Evolutionary conservation across 2,888 invertebrate genomes (phyloP), one percentile per base, ranked within the genome.

Genomic region (Malthinus flaveolus): DNA sequence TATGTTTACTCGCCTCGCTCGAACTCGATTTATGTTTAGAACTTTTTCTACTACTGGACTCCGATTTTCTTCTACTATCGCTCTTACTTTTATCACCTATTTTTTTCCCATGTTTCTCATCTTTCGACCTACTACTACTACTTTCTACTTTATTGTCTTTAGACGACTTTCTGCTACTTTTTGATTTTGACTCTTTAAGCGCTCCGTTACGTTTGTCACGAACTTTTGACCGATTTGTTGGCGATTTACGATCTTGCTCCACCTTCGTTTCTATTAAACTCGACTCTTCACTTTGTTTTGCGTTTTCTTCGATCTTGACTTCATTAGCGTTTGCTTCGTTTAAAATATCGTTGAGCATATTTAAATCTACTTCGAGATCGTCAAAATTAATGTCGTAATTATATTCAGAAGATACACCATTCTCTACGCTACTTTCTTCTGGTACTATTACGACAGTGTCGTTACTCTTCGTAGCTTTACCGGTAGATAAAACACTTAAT

Each of bases 301-400:
- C 56, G n/a, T 61, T 32, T 46, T 32, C 36, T 31, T 54, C 52
- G 23, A 39, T 31, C 34, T 37, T n/a, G 15, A n/a, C 31, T 31
- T 52, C 51, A 7, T 42, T 57, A 11, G 15, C 53, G 52, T 33
- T 46, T 4, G 50, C 15, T 32, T 70, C 60, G 35, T 66, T 69
- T 3, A 80, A 66, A 49, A 80, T 76, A 55, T 80, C 79, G 65
- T 80, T 79, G 45, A 81, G 76, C 55, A 78, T 68, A 57, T 79
- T 76, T 65, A 79, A 78, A 48, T 79, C 81, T 7, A 68, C 69
- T 3, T 75, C 70, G 44, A 80, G 72, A 49, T 76, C 75, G 61
- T 78, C 77, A 49, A 79, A 69, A 46, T 76, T 67, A 33, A 75
- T 74, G 13, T 78, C 47, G 2, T 34, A 23, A 23, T 23, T 23